phyloP scores from a whole-genome alignment of 2,797 vertebrate genomes.

The Syngnathus rostellatus region DNA sequence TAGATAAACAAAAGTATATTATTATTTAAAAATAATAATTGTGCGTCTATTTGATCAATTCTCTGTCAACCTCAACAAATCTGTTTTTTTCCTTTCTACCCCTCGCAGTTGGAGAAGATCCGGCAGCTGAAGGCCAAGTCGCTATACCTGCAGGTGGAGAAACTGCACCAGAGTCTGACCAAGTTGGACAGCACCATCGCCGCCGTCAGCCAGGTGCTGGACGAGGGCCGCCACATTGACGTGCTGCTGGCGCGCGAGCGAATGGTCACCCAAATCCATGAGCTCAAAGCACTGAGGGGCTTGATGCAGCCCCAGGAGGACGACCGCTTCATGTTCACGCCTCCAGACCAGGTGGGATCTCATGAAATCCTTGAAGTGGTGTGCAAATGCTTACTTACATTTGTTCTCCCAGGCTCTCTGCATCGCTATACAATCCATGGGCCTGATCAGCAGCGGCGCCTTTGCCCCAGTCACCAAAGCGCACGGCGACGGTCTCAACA shows the following conservation, averaged over 20 bases:
- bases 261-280: conserved; percentile 94
- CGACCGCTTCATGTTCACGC: conserved; percentile 92
- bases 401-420: conserved; percentile 68
- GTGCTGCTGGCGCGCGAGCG: conserved; percentile 89
- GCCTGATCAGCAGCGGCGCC: conserved; percentile 92
- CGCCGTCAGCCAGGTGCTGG: conserved; percentile 90
- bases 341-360: conserved; percentile 79
- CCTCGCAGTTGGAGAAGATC: conserved; percentile 91
- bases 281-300: conserved; percentile 85
- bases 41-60: no score
- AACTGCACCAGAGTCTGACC: conserved; percentile 90
- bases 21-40: no score
- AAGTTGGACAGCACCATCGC: conserved; percentile 95
- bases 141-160: conserved; percentile 95
- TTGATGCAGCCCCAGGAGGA: conserved; percentile 94
- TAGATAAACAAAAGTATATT: no score
- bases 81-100: background rate
- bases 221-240: conserved; percentile 89
- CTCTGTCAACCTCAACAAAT: background rate
- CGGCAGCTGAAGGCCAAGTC: conserved; percentile 98
- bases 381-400: background rate
- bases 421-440: conserved; percentile 92
- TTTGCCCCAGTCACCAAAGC: conserved; percentile 94
- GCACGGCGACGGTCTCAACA: conserved; percentile 88
- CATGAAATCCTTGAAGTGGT: background rate